Conservation (phyloP, 1,140 invertebrate genomes). For the Drosophila repleta region DNA sequence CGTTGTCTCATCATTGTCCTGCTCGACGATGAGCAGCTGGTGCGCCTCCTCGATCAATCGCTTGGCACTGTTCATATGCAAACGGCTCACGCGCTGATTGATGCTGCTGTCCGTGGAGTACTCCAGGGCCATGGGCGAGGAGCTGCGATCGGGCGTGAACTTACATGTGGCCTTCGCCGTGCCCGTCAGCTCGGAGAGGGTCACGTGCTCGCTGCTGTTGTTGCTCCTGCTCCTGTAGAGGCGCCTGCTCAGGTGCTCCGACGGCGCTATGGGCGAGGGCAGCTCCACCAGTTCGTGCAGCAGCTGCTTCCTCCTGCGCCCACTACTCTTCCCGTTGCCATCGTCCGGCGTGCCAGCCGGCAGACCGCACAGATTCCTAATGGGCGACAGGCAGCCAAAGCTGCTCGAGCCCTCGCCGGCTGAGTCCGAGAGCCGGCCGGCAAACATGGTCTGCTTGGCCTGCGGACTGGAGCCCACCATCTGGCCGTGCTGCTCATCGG, state of each 20-base stretch:
- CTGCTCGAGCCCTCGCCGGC: slow-evolving; percentile 58
- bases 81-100: slow-evolving; percentile 62
- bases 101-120: slow-evolving; percentile 61
- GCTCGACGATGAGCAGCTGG: slow-evolving; percentile 16
- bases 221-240: slow-evolving; percentile 14
- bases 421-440: slow-evolving; percentile 71
- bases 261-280: slow-evolving; percentile 68
- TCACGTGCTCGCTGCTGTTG: slow-evolving; percentile 41
- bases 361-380: slow-evolving; percentile 66
- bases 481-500: slow-evolving; percentile 9
- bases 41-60: slow-evolving; percentile 27
- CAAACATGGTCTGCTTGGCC: slow-evolving; percentile 63
- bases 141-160: slow-evolving; percentile 77
- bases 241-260: slow-evolving; percentile 58
- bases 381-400: slow-evolving; percentile 79
- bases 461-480: slow-evolving; percentile 74
- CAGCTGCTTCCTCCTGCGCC: slow-evolving; percentile 43
- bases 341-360: slow-evolving; percentile 57
- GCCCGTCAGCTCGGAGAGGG: slow-evolving; percentile 47
- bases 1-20: slow-evolving; percentile 29
- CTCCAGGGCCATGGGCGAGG: slow-evolving; percentile 65
- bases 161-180: slow-evolving; percentile 38
- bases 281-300: slow-evolving; percentile 58
- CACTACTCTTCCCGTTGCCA: slow-evolving; percentile 39
- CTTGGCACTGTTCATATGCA: slow-evolving; percentile 57